Evolutionary conservation across 2,113 vertebrate genomes (phyloP).

Genomic region (Picathartes gymnocephalus): DNA sequence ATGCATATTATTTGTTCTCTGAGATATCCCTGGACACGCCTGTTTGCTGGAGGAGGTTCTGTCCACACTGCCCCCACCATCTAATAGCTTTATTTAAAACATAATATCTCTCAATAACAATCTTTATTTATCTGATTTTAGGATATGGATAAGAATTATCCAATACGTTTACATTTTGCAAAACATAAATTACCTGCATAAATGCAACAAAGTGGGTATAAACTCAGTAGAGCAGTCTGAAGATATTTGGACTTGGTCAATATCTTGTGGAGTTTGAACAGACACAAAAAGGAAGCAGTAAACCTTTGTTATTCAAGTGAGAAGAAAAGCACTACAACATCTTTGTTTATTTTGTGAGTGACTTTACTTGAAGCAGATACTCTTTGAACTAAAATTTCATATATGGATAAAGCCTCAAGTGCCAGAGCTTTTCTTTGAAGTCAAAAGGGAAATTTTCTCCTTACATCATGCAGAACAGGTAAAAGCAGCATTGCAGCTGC

Average conservation of each 20-base stretch:
- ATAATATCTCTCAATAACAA: not conserved
- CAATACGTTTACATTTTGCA: not conserved
- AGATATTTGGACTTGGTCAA: not conserved
- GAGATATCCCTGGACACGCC: too few relatives aligned
- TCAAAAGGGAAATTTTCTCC: not conserved
- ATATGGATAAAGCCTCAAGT: not conserved
- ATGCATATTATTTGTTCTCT: not conserved
- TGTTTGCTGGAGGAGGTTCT: not conserved
- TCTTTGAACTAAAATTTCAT: not conserved
- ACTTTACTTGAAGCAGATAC: not conserved
- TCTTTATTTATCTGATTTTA: not conserved
- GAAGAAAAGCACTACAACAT: not conserved
- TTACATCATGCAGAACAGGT: not conserved
- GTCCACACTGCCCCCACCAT: not conserved
- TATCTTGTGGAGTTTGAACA: not conserved
- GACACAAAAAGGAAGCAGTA: not conserved
- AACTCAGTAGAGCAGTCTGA: not conserved
- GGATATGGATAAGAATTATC: not conserved
- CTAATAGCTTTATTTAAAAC: not conserved
- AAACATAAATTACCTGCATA: not conserved
- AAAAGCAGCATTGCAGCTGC: not conserved
- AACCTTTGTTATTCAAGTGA: not conserved
- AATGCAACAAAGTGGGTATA: not conserved
- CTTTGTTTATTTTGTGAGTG: not conserved
- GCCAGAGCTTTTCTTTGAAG: not conserved